phyloP scores from a whole-genome alignment of 2,113 vertebrate species.

The Tetrao urogallus region DNA sequence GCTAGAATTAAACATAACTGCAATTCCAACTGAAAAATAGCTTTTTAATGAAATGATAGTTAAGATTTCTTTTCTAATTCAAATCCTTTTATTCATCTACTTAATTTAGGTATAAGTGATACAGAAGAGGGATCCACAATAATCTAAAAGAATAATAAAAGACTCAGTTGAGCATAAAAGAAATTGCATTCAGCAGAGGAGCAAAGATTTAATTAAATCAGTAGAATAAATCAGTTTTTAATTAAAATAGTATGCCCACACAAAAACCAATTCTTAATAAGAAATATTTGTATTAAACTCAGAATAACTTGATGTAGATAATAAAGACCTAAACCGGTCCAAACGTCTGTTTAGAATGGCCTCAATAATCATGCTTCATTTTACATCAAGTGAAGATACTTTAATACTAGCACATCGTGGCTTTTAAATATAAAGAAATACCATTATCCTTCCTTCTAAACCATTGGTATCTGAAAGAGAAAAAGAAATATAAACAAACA shows the following conservation, averaged over 20 bases:
- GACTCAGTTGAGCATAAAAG: neutral
- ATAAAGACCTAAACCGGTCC: conserved; percentile 11
- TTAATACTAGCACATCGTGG: conserved; percentile 59
- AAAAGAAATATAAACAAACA: conserved; percentile 31
- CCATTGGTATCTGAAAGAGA: conserved; percentile 3
- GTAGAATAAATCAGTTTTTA: neutral
- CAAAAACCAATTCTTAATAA: neutral
- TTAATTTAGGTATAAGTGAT: neutral
- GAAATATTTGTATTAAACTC: neutral
- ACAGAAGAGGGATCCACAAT: neutral
- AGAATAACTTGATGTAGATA: conserved; percentile 2
- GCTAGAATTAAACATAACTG: neutral
- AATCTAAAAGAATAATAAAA: neutral
- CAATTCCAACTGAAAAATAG: neutral
- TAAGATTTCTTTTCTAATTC: neutral
- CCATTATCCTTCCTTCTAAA: conserved; percentile 7
- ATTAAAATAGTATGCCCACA: neutral
- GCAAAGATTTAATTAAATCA: neutral
- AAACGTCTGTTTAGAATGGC: conserved; percentile 60
- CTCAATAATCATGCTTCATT: conserved; percentile 20
- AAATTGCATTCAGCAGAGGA: neutral
- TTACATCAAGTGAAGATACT: conserved; percentile 56
- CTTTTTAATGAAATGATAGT: neutral
- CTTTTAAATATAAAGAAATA: conserved; percentile 54
- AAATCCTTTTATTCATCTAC: neutral